Base-by-base conservation (phyloP, 1,140 invertebrate genomes). In the Brachionus rotundiformis region DNA sequence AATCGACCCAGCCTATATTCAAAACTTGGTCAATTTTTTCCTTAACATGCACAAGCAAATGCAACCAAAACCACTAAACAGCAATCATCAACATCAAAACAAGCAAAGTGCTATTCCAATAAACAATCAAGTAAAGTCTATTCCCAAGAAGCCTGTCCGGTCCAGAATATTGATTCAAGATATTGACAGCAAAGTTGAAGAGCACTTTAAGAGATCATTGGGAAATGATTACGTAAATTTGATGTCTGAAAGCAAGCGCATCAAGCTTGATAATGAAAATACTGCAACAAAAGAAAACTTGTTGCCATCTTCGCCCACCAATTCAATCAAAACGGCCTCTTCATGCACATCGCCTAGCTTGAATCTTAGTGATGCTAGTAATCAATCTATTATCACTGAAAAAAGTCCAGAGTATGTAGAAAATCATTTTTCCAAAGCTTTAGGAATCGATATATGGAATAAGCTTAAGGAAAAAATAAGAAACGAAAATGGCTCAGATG, bases 361-460 rank as follows among this genome's bases (percentile, higher is more conserved):
- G 13, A 73, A 41, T 31, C 44, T 73, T 8, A 73, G 44, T 13
- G 68, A 73, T 25, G 23, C 25, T 19, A 73, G 68, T 27, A 73
- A 44, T 73, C 36, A 73, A 25, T 73, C 39, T 13, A 0, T 23
- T 11, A 73, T 11, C 4, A 3, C 11, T 1, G 36, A 73, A 44
- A 23, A 73, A n/a, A 44, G 39, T 73, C 68, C 68, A 25, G 68
- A 71, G 2, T 71, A 16, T 33, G 31, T 73, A 1, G 68, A 73
- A 41, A 73, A 10, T 29, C 68, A 73, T 29, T 73, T 73, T 23
- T 73, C 68, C 10, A 73, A 73, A 47, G 68, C 68, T 11, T 73
- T 73, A n/a, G 68, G 68, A 44, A 33, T 44, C 3, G 68, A 73
- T n/a, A 73, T 73, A 33, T 73, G 68, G 68, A 73, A 73, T 73